A percentile compares a stretch with the other conserved stretches of the same genome.
Evolutionary conservation across 2,797 vertebrate species (phyloP).

Genomic region (Enteromius trimaculatus): DNA sequence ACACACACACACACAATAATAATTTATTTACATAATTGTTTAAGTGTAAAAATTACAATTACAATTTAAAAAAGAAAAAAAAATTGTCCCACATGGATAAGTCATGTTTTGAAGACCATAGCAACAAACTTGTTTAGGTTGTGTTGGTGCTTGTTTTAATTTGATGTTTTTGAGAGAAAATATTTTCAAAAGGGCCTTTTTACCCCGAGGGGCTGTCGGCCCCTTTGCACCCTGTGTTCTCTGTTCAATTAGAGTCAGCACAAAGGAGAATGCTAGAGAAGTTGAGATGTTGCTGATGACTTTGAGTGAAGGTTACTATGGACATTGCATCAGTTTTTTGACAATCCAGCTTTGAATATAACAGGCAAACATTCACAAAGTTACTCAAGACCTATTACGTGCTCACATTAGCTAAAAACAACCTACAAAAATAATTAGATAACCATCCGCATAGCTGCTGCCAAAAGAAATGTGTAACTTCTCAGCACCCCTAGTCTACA

Average conservation of each 20-base stretch:
- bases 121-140: background rate
- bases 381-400: background rate
- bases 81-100: background rate
- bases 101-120: background rate
- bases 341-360: background rate
- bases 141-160: background rate
- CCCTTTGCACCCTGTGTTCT: background rate
- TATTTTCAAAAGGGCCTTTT: background rate
- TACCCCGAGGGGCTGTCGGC: background rate
- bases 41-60: no score
- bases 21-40: no score
- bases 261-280: background rate
- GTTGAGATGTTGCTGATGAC: conserved; percentile 4
- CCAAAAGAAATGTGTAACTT: conserved; percentile 26
- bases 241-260: background rate
- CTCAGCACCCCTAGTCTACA: background rate
- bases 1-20: no score
- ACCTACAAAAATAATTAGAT: background rate
- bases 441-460: background rate
- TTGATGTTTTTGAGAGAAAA: background rate
- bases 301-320: conserved; percentile 1
- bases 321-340: background rate
- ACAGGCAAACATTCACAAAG: background rate
- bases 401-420: conserved; percentile 2
- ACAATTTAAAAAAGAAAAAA: background rate